Base-by-base conservation (phyloP, 2,113 vertebrate species). In the Chionodraco myersi region DNA sequence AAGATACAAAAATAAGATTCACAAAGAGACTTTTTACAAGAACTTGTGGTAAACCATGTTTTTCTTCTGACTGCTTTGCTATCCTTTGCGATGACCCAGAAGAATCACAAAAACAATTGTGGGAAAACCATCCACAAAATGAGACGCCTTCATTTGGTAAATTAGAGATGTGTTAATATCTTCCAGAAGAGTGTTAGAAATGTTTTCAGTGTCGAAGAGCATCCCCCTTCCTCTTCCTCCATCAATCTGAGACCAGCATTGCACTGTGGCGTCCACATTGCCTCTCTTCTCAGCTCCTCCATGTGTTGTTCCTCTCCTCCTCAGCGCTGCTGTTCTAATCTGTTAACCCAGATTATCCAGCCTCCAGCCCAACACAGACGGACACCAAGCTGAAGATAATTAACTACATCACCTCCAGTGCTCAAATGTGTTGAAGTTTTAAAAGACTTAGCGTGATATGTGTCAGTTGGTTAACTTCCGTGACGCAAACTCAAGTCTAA, bases 291-390 rank as follows among this genome's bases (percentile, higher is more conserved):
- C 45, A 34, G 23, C 56, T 60, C 56, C 47, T 34, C 65, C 36
- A 88, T 41, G 36, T 41, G 36, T 7, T 41, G 36, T 79, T 76
- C 83, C 88, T 76, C 90, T 83, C 79, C 88, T 86, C 79, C 88
- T 23, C 86, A 84, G 51, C 82, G 48, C 72, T 90, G 79, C 94
- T 88, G 86, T 86, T 89, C 91, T 96, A 96, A 97, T 95, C 95
- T 94, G 83, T 95, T 95, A 96, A 97, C 94, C 95, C 95, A 59
- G 96, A 97, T 97, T 97, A 97, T 85, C 93, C 88, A 88, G 91
- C 76, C 82, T 80, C 75, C 84, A 83, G 63, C 85, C 83, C 44
- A 84, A 70, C 59, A 68, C 94, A 96, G 95, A 96, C 95, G 95
- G 94, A 86, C 81, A 13, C 36, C 87, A 89, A 84, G 77, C 84